Base-by-base conservation (phyloP, 2,797 vertebrate genomes). In the Bovichtus diacanthus region DNA sequence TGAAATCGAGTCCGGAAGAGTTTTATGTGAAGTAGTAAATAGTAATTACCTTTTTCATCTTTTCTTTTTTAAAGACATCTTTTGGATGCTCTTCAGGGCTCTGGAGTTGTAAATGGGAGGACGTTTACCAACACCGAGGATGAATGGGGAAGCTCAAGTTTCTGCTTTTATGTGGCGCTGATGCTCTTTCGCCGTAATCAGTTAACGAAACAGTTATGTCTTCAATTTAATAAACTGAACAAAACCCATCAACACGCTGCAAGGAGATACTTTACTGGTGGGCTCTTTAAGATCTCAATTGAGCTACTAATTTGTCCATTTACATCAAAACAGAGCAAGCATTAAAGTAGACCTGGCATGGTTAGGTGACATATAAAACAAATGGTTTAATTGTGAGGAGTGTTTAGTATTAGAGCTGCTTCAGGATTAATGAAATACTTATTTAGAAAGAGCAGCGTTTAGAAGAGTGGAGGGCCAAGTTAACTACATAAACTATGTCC, bases 21-120 rank as follows among this genome's bases (percentile, higher is more conserved):
- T 82, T 93, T 90, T 83, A 92, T 90, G 81, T 72, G 78, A 70
- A 70, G 76, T 73, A 84, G 83, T 87, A 86, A 90, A 90, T 68
- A 84, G 55, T 77, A 81, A 88, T 85, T 54, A 82, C 63, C 43
- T 70, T 70, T 61, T 81, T 81, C 15, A n/a, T 21, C 43, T 38
- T 54, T 67, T 67, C 66, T 46, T 29, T 69, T 67, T 66, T 56
- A 66, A 8, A 75, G 77, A 81, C 63, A 83, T 90, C 53, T 64
- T 77, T 60, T 76, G 64, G 80, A 83, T 75, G 75, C 60, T 71
- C 67, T 78, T 90, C 74, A 63, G 59, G 43, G 70, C 38, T 74
- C 19, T 13, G 4, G 2, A 67, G 80, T 46, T 65, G 80, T 86
- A 91, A 77, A 92, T 82, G 61, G 75, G 70, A 82, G 36, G 19